phyloP scores from a whole-genome alignment of 2,113 vertebrate genomes.

The Triplophysa rosa region DNA sequence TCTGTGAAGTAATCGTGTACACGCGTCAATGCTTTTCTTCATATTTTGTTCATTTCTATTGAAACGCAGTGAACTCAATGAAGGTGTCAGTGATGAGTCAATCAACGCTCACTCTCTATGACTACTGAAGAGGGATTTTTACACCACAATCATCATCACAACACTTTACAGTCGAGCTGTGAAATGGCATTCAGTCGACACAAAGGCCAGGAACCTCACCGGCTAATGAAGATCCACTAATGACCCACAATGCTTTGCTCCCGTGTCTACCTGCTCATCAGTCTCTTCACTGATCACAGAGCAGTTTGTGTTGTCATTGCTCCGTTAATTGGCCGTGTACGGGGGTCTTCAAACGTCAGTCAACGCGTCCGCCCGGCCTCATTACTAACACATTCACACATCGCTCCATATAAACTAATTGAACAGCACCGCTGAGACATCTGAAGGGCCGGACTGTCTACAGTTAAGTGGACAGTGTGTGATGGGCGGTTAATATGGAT shows the following conservation, averaged over 20 bases:
- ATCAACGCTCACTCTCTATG: too few species aligned
- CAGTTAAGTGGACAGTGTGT: background rate
- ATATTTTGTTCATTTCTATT: too few species aligned
- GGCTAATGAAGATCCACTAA: conserved; percentile 23
- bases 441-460: background rate
- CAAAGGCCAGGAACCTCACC: background rate
- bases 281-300: background rate
- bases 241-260: conserved; percentile 23
- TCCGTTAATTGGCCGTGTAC: conserved; percentile 39
- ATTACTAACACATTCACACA: conserved; percentile 21
- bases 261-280: conserved; percentile 5
- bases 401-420: background rate
- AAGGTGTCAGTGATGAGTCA: too few species aligned
- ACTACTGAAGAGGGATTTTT: background rate
- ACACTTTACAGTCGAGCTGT: background rate
- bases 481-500: too few species aligned
- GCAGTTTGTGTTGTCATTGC: background rate
- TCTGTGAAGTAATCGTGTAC: too few species aligned
- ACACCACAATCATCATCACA: background rate
- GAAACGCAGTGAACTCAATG: too few species aligned
- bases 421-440: background rate
- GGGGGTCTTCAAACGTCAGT: conserved; percentile 35
- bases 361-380: background rate
- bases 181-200: background rate
- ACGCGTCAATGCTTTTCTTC: too few species aligned